Conservation (phyloP, 2,797 vertebrate genomes). For the Micromesistius poutassou region DNA sequence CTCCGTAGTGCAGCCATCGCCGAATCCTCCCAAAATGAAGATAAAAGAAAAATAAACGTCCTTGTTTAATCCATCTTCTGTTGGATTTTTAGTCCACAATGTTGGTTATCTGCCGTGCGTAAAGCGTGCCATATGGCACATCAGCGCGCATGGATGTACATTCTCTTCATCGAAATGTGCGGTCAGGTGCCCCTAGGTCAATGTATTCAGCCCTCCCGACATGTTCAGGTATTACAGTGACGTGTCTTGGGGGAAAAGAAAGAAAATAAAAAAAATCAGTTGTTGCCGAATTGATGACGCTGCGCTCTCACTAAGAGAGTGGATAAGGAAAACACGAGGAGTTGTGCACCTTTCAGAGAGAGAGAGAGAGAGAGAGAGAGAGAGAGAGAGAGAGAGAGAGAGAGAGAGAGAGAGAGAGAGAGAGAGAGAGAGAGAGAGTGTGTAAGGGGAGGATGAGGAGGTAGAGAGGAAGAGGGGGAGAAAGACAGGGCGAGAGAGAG, state of each 20-base stretch:
- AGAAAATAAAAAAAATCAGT: neutral
- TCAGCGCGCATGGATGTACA: constrained; percentile 39
- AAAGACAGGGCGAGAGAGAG: constrained; percentile 12
- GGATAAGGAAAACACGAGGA: constrained; percentile 22
- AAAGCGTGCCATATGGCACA: constrained; percentile 67
- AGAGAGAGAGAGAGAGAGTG: constrained; percentile 34
- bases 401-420: constrained; percentile 28
- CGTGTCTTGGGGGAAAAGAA: neutral
- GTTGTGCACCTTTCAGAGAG: constrained; percentile 42
- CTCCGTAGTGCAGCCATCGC: constrained; percentile 80
- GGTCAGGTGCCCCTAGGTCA: neutral
- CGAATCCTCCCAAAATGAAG: constrained; percentile 21
- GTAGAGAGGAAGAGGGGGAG: constrained; percentile 33
- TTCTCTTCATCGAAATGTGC: neutral
- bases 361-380: constrained; percentile 5
- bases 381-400: constrained; percentile 5
- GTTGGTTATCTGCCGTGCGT: constrained; percentile 65
- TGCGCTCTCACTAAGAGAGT: constrained; percentile 28
- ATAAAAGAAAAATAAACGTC: constrained; percentile 7
- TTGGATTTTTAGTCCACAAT: constrained; percentile 31
- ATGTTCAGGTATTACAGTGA: neutral
- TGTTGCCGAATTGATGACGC: neutral
- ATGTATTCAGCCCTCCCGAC: neutral
- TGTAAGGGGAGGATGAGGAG: too few species aligned
- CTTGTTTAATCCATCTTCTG: constrained; percentile 57